phyloP scores from a whole-genome alignment of 2,113 vertebrate species.

The Phrynosoma blainvillii region DNA sequence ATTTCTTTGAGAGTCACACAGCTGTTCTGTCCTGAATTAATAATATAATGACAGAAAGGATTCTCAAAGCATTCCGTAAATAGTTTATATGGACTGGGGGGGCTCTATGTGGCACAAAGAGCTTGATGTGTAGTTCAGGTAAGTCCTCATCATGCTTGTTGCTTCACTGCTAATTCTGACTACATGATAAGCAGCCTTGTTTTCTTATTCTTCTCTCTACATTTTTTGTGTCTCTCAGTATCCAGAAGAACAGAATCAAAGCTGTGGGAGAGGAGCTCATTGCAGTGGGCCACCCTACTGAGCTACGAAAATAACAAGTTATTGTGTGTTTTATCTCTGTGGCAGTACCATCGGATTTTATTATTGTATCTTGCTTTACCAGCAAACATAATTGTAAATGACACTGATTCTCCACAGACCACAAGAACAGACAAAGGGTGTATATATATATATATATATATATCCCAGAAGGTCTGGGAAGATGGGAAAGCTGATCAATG shows the following conservation, averaged over 20 bases:
- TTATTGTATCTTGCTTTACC: constrained; percentile 62
- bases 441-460: too few species aligned
- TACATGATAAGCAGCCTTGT: constrained; percentile 34
- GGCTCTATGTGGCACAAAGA: not conserved
- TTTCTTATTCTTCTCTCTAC: constrained; percentile 33
- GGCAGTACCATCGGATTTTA: constrained; percentile 58
- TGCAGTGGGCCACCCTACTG: constrained; percentile 60
- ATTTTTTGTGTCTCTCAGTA: constrained; percentile 60
- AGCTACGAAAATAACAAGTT: constrained; percentile 63
- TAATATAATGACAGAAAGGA: not conserved
- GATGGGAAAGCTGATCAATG: not conserved
- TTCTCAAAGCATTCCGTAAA: not conserved
- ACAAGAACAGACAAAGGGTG: constrained; percentile 19
- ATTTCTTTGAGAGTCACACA: constrained; percentile 1
- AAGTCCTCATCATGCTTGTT: not conserved
- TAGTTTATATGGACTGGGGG: not conserved
- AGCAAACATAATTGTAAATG: constrained; percentile 48
- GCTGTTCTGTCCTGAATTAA: not conserved
- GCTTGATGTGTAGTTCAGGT: constrained; percentile 5
- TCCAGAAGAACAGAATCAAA: constrained; percentile 57
- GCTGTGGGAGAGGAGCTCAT: constrained; percentile 42
- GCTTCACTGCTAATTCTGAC: constrained; percentile 42
- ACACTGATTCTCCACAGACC: constrained; percentile 25
- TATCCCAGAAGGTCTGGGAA: constrained; percentile 14
- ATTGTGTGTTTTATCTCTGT: constrained; percentile 49